phyloP scores from a whole-genome alignment of 1,140 invertebrate genomes.

The Drosophila trapezifrons region DNA sequence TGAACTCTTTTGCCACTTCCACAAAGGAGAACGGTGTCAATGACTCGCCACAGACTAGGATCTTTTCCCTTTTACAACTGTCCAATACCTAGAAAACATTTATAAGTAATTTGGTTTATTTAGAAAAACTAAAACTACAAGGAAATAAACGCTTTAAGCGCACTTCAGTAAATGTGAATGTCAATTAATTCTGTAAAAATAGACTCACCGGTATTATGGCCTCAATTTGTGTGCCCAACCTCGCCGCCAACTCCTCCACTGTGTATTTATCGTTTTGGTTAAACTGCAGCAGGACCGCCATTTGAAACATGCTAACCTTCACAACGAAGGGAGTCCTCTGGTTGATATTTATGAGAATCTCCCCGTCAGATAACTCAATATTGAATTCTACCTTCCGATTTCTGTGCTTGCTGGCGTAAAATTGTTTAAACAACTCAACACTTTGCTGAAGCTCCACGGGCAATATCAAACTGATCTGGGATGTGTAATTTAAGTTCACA shows the following conservation, averaged over 20 bases:
- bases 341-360: constrained; percentile 11
- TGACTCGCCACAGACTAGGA: not conserved
- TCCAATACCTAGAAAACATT: constrained; percentile 1
- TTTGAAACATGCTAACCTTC: constrained; percentile 11
- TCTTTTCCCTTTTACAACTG: not conserved
- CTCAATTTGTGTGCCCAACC: not conserved
- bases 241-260: not conserved
- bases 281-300: constrained; percentile 29
- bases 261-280: constrained; percentile 13
- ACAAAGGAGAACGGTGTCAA: not conserved
- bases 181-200: not conserved
- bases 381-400: not conserved
- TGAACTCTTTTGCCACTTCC: constrained; percentile 9
- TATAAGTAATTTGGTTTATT: not conserved
- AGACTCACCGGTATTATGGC: constrained; percentile 11
- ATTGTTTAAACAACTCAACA: not conserved
- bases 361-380: not conserved
- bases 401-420: not conserved
- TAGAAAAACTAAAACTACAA: not conserved
- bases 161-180: no score
- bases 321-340: not conserved
- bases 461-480: not conserved
- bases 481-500: not conserved
- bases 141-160: no score
- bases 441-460: constrained; percentile 13